Evolutionary conservation across 2,888 invertebrate genomes (phyloP).

Genomic region (Dasypogon diadema): DNA sequence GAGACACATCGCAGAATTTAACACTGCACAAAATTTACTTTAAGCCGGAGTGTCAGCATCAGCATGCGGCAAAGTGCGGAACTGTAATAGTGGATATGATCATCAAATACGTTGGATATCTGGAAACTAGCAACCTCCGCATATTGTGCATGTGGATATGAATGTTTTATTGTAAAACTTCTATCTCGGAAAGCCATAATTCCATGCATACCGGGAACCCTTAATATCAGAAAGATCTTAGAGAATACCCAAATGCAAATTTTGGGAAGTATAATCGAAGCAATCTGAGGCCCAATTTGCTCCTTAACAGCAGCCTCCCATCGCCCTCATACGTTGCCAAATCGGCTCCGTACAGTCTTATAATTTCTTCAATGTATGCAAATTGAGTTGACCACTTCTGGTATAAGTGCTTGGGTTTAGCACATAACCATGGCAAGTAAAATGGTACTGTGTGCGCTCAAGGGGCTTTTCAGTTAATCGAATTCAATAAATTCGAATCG

Average conservation of each 20-base stretch:
- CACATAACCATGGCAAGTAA: neutral
- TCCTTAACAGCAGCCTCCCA: slow-evolving; percentile 38
- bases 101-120: no score
- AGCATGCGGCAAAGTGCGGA: no score
- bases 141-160: neutral
- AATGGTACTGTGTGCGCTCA: neutral
- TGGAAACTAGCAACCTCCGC: no score
- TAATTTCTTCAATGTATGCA: slow-evolving; percentile 46
- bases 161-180: neutral
- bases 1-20: no score
- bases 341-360: slow-evolving; percentile 41
- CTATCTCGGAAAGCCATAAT: slow-evolving; percentile 17
- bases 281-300: slow-evolving; percentile 48
- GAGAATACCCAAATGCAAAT: slow-evolving; percentile 33
- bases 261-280: slow-evolving; percentile 47
- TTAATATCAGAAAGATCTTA: slow-evolving; percentile 41
- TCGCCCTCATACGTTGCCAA: neutral
- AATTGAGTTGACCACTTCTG: slow-evolving; percentile 45
- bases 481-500: slow-evolving; percentile 39
- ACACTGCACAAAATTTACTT: no score
- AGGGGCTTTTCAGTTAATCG: slow-evolving; percentile 36
- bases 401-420: slow-evolving; percentile 34
- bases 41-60: no score
- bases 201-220: slow-evolving; percentile 35
- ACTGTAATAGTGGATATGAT: no score